Evolutionary conservation across 1,140 invertebrate species (phyloP), one percentile per base, ranked within the genome.

Genomic region (Pantala flavescens): DNA sequence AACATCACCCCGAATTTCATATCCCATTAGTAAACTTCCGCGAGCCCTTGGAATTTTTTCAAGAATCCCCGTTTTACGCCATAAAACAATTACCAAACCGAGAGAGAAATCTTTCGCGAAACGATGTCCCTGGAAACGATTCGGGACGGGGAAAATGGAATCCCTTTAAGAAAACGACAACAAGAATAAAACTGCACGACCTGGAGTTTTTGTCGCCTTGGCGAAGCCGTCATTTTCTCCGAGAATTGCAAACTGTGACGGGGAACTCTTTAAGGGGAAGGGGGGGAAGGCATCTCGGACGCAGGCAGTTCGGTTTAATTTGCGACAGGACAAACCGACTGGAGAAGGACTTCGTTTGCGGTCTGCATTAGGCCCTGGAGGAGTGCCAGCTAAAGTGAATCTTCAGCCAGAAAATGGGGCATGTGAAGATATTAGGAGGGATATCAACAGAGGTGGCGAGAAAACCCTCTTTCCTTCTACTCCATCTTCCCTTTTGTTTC

Each of bases 281-380:
- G 2, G 49, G 28, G 49, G 1, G 3, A 14, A 14, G 12, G 16
- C 49, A 63, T 19, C 49, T 19, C 49, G 49, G 49, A 63, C 49
- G 49, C 49, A 7, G n/a, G n/a, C 49, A 63, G 49, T 63, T 63
- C n/a, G 49, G 49, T 63, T 63, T 63, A 63, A 63, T 63, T 63
- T 63, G 49, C n/a, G 49, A 63, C 49, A 21, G 49, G 49, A 21
- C 49, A 63, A 63, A 63, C 49, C 49, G 12, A 63, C 49, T 63
- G 49, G 49, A 21, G 49, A 19, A 63, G 49, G 49, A 14, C 49
- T 63, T 63, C 49, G 49, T 63, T 63, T 63, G 49, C n/a, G 49
- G 49, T 19, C 49, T 12, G n/a, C 49, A 63, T 63, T 63, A 63
- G 49, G n/a, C 49, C 49, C 49, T 63, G 49, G 49, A 63, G 49